These are phyloP conservation scores for Tetraodon nigroviridis DNA, from an alignment of 2,113 vertebrate genomes.

Conservation along the genomic window DNA sequence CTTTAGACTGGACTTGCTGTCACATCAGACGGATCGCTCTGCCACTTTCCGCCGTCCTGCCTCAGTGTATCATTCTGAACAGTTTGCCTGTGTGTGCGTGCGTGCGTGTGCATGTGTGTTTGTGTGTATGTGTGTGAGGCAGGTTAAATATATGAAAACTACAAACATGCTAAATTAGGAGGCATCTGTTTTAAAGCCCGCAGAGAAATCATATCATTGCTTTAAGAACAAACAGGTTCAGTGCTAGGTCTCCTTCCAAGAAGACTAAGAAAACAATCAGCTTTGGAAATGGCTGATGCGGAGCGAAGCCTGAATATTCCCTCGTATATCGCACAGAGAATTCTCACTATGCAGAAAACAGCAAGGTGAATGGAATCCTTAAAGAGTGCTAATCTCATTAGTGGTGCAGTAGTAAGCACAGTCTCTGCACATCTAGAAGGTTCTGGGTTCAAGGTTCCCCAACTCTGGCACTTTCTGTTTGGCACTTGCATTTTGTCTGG, in stretches of 20 bases:
- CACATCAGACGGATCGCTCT: background rate
- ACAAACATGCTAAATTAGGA: slow-evolving; percentile 26
- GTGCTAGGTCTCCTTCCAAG: background rate
- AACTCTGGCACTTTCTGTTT: too few species aligned
- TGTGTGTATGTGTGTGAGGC: slow-evolving; percentile 17
- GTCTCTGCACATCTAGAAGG: too few species aligned
- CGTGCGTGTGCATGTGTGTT: too few species aligned
- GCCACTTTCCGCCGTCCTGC: background rate
- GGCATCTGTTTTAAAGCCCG: slow-evolving; percentile 7
- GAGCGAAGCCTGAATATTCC: background rate
- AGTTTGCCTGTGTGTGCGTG: slow-evolving; percentile 22
- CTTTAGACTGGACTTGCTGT: background rate
- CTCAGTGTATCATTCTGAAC: slow-evolving; percentile 29
- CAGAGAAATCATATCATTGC: slow-evolving; percentile 21
- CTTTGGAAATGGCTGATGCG: too few species aligned
- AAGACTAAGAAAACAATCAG: background rate
- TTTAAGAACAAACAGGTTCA: background rate
- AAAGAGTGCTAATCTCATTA: too few species aligned
- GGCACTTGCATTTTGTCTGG: too few species aligned
- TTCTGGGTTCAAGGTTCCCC: too few species aligned
- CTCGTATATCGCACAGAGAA: background rate
- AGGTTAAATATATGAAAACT: slow-evolving; percentile 13
- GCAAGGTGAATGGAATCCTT: too few species aligned
- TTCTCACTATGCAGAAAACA: background rate
- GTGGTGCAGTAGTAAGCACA: background rate